Evolutionary conservation across 2,113 vertebrate genomes (phyloP), one percentile per base, ranked within the genome.

Genomic region (Corythaixoides concolor): DNA sequence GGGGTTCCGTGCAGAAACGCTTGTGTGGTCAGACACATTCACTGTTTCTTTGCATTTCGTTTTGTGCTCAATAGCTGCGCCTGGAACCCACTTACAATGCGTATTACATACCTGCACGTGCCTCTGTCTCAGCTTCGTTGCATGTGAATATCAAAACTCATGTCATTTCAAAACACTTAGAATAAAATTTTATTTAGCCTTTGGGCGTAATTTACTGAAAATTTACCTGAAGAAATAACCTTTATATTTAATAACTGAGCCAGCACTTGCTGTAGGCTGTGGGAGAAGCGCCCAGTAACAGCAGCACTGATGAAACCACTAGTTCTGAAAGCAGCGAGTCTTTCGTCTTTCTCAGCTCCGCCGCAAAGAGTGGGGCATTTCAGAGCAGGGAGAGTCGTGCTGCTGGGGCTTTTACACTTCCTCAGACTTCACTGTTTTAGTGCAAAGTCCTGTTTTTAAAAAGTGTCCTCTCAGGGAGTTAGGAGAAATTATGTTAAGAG

Each of bases 41-140:
- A 24, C 27, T 35, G 9, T 32, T 83, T 27, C 49, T 70, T 37
- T 49, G 15, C 8, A 7, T 76, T 93, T 74, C 22, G 53, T 74
- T 62, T 49, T 79, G 22, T 35, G 63, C 58, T 83, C 47, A 37
- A 14, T 35, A 53, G 32, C 21, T 33, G 41, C 62, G 39, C 23
- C 41, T 23, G 22, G 45, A 92, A 41, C 33, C 0, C 3, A 11
- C 28, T 91, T 19, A 27, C 2, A 15, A 6, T 2, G 1, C 0
- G 0, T 63, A 11, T 45, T 37, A 32, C 76, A 28, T 8, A 66
- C 32, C 12, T n/a, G 32, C 37, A 49, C 9, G 0, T 8, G 26
- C 23, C 5, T 41, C 85, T 70, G 15, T 33, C n/a, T 70, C 19
- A 78, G 35, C 39, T 5, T 26, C 5, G 4, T 23, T 90, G 53